Evolutionary conservation across 2,113 vertebrate genomes (phyloP), one percentile per base, ranked within the genome.

Genomic region (Gallinago media): DNA sequence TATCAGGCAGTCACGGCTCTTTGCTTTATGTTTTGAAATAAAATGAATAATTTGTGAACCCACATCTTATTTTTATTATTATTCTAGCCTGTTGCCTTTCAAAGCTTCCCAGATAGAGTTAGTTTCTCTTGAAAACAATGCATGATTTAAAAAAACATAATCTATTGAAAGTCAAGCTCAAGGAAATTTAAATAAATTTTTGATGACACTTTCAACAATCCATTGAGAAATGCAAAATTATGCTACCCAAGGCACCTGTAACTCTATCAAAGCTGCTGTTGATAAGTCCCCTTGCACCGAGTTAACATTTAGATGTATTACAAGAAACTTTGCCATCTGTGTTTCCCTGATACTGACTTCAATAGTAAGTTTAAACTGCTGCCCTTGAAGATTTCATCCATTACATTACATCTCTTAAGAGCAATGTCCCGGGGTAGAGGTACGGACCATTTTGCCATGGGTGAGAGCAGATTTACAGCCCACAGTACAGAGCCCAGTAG

Each of bases 381-480:
- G 11, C 9, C 40, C 29, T 49, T 91, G 65, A 90, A 81, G 49
- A 77, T 77, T 88, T 84, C 23, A 50, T 42, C 12, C 18, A 3
- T 47, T 34, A 15, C 18, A 3, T 47, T 32, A 15, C 11, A 31
- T 59, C 27, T 59, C 38, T 52, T 21, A 54, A 49, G 31, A 61
- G 22, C 31, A 56, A 19, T 6, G 26, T 44, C 34, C 19, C 3
- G 0, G 27, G 6, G 11, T 8, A 73, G 12, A 42, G 4, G 16
- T 25, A 71, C 0, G 0, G 27, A 54, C 20, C 15, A 15, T 66
- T 88, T 84, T 2, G 1, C 25, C 1, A 0, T 26, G 14, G 25
- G 13, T 40, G 25, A 0, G 1, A 50, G 44, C 0, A 1, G 8
- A 12, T 56, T 56, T 80, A 50, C 20, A 70, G 67, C 17, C 20